phyloP scores from a whole-genome alignment of 2,797 vertebrate species.

The Coendou prehensilis region DNA sequence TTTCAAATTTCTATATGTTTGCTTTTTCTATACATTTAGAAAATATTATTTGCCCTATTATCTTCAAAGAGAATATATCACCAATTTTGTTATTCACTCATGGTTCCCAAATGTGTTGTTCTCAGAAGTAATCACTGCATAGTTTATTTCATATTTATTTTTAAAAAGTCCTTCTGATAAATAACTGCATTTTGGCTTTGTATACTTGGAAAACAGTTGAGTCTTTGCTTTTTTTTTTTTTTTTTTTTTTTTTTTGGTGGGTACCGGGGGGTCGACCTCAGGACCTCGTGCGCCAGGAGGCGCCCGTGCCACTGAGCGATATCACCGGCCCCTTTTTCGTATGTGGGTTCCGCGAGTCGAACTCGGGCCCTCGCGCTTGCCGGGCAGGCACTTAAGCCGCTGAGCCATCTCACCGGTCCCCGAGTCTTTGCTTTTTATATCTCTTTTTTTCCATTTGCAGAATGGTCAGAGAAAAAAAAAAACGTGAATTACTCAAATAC shows the following conservation, averaged over 20 bases:
- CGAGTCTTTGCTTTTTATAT: not conserved
- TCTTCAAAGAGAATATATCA: conserved; percentile 34
- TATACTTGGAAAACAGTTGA: not conserved
- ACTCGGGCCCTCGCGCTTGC: too few relatives aligned
- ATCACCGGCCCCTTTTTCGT: too few relatives aligned
- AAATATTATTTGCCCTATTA: not conserved
- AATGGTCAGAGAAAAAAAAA: not conserved
- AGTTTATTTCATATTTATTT: not conserved
- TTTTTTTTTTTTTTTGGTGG: too few relatives aligned
- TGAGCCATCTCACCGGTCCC: too few relatives aligned
- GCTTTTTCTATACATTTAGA: not conserved
- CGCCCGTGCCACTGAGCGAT: too few relatives aligned
- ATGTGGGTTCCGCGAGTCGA: too few relatives aligned
- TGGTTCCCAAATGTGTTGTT: not conserved
- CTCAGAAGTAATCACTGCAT: not conserved
- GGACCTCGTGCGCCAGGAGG: too few relatives aligned
- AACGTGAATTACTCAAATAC: not conserved
- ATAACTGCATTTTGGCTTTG: not conserved
- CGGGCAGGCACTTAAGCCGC: too few relatives aligned
- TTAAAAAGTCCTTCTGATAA: conserved; percentile 21
- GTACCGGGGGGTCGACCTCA: too few relatives aligned
- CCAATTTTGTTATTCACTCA: not conserved
- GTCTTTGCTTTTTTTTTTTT: not conserved
- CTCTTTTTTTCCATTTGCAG: not conserved
- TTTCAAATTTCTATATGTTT: conserved; percentile 59